phyloP scores from a whole-genome alignment of 2,888 invertebrate genomes.

The Lasioglossum vierecki region DNA sequence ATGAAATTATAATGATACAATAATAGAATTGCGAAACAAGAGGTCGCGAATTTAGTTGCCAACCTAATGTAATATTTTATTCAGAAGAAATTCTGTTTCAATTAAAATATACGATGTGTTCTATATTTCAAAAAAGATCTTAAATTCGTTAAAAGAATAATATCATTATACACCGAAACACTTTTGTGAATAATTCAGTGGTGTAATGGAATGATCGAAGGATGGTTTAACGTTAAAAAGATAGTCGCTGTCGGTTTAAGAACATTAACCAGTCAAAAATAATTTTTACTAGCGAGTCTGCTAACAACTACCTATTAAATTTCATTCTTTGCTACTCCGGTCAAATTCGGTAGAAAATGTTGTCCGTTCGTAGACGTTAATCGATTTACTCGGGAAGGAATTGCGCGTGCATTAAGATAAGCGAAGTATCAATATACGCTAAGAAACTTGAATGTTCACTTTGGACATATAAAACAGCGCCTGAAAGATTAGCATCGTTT shows the following conservation, averaged over 20 bases:
- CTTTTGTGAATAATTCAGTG: background rate
- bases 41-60: no score
- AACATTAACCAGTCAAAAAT: background rate
- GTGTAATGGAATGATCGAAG: background rate
- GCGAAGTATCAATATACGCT: background rate
- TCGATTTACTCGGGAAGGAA: slow-evolving; percentile 1
- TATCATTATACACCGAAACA: background rate
- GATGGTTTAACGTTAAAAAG: background rate
- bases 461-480: background rate
- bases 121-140: no score
- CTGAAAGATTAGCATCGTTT: background rate
- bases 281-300: background rate
- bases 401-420: background rate
- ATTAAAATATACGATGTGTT: no score
- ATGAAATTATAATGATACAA: no score
- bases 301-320: background rate
- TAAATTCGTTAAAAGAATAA: background rate
- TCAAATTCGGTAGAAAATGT: background rate
- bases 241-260: slow-evolving; percentile 17
- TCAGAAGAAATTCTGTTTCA: no score
- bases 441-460: slow-evolving; percentile 4
- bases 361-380: background rate
- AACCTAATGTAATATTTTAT: no score
- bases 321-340: background rate
- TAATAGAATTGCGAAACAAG: no score